Evolutionary conservation across 2,888 invertebrate genomes (phyloP).

Genomic region (Platerodrilus igneus): DNA sequence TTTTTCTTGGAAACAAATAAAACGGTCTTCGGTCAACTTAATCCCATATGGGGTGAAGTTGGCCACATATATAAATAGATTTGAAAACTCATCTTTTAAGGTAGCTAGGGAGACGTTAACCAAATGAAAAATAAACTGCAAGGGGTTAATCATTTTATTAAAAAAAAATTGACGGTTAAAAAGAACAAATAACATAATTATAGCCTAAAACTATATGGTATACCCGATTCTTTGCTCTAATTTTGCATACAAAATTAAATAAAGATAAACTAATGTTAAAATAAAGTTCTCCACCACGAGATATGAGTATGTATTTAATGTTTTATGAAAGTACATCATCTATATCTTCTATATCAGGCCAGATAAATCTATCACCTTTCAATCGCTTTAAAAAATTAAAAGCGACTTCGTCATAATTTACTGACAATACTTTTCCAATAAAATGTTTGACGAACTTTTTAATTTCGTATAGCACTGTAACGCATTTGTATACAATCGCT

Average conservation of each 20-base stretch:
- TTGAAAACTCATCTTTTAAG: constrained; percentile 2
- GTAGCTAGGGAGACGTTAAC: constrained; percentile 5
- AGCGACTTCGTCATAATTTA: background rate
- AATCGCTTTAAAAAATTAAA: constrained; percentile 3
- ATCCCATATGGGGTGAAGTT: too few relatives aligned
- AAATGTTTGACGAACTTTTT: constrained; percentile 2
- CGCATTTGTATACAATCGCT: background rate
- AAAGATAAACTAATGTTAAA: constrained; percentile 2
- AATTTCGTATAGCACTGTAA: too few relatives aligned
- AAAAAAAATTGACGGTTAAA: constrained; percentile 1
- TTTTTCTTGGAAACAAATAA: constrained; percentile 4
- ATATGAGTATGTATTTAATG: constrained; percentile 6
- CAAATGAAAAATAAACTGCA: constrained; percentile 1
- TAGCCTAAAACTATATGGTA: constrained; percentile 4
- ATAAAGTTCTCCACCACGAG: constrained; percentile 4
- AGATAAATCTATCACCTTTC: constrained; percentile 6
- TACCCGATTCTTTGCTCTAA: background rate
- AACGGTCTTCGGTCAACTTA: constrained; percentile 7
- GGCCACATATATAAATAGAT: background rate
- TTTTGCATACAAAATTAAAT: background rate
- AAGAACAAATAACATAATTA: constrained; percentile 1
- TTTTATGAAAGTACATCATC: background rate
- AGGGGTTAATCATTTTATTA: background rate
- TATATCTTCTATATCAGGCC: constrained; percentile 3
- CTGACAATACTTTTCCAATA: constrained; percentile 5